phyloP scores from a whole-genome alignment of 2,797 vertebrate species.

The Oryzias sinensis region DNA sequence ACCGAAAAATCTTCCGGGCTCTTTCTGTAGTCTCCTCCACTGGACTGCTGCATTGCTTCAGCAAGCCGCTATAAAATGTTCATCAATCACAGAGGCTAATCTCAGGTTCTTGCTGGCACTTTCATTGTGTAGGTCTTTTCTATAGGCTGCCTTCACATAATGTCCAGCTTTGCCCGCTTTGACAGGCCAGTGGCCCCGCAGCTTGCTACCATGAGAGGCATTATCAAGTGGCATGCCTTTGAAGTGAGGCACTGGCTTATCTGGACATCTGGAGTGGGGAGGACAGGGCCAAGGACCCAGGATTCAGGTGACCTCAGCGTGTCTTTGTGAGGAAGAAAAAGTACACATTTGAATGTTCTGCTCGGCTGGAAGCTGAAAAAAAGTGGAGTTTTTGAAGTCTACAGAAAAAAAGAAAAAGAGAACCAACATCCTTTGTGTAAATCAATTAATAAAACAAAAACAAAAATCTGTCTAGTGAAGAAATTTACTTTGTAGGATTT shows the following conservation, averaged over 20 bases:
- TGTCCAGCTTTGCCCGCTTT: slow-evolving; percentile 51
- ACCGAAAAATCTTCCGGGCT: slow-evolving; percentile 5
- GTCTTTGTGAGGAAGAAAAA: slow-evolving; percentile 21
- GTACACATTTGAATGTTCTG: slow-evolving; percentile 8
- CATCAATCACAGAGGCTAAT: slow-evolving; percentile 77
- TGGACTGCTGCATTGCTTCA: slow-evolving; percentile 64
- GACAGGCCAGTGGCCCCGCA: slow-evolving; percentile 53
- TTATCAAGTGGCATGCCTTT: slow-evolving; percentile 53
- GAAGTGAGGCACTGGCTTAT: slow-evolving; percentile 59
- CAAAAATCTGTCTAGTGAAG: too few relatives aligned
- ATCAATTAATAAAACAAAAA: background rate
- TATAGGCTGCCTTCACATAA: slow-evolving; percentile 70
- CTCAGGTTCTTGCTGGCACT: slow-evolving; percentile 71
- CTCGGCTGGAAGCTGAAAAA: slow-evolving; percentile 11
- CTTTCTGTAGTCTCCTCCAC: slow-evolving; percentile 49
- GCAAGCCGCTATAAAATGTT: slow-evolving; percentile 64
- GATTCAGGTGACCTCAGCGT: slow-evolving; percentile 22
- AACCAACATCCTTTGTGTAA: background rate
- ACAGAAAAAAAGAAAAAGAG: background rate
- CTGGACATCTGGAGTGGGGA: slow-evolving; percentile 62
- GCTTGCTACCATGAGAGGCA: slow-evolving; percentile 53
- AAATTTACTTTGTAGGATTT: too few relatives aligned
- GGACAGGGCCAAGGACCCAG: slow-evolving; percentile 14
- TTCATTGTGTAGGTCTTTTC: slow-evolving; percentile 72
- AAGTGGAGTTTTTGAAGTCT: slow-evolving; percentile 1